Base-by-base conservation (phyloP, 2,797 vertebrate species). In the Betta splendens region DNA sequence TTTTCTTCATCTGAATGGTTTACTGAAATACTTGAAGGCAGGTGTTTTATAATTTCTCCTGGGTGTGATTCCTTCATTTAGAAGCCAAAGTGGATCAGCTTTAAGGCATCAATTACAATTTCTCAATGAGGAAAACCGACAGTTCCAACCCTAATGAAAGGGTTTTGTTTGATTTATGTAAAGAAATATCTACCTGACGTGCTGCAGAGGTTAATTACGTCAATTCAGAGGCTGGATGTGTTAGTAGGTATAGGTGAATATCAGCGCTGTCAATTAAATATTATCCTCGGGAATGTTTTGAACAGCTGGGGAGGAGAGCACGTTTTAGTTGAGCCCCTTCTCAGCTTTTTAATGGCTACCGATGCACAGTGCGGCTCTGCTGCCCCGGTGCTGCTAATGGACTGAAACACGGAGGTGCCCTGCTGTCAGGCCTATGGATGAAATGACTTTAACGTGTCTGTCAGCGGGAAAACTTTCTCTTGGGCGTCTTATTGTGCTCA, bases 371-470 rank as follows among this genome's bases (percentile, higher is more conserved):
- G 37, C 37, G 45, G 36, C 62, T 83, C 66, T 79, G 60, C 72
- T 64, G 56, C 69, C 73, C 53, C 39, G 43, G 54, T 22, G 32
- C 65, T 35, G 64, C 80, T 77, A 77, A 79, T 68, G 80, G 69
- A 71, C 37, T 72, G 76, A 89, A 84, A 83, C 80, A 83, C 78
- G 56, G 63, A 75, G 48, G 62, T 77, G 68, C 44, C 53, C 47
- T 48, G 26, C 69, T 70, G 73, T 81, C 72, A 58, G 29, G 65
- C 67, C 58, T 43, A 32, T 56, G 49, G 64, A 63, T 51, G 64
- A 59, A 77, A 72, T 57, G 64, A 65, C 67, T 74, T 76, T 47
- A 66, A 79, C 57, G 74, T 67, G 64, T 57, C 52, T 67, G 57
- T 77, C 70, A 51, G 55, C 28, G 22, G 3, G 64, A 45, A 75